Evolutionary conservation across 30 jellyfish, hydroid and myxozoan species (phyloP), one percentile per base, ranked within the genome.

Genomic region (Hydractinia symbiolongicarpus): DNA sequence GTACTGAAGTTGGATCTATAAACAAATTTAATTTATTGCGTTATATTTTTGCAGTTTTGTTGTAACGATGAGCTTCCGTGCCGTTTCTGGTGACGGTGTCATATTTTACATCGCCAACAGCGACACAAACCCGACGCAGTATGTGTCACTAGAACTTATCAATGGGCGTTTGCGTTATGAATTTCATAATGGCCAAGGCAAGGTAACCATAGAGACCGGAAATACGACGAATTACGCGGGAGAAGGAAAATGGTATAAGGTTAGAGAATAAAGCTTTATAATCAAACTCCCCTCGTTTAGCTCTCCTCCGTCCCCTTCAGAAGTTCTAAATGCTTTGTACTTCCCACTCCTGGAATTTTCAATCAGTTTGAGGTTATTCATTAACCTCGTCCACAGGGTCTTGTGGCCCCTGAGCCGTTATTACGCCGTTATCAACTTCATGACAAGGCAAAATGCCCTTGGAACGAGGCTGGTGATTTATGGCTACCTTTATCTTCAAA

Each of bases 181-280:
- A 73, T 87, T 93, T 72, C 53, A 74, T 7, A 55, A 86, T 5
- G 95, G 95, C 8, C 84, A 56, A 4, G 89, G 69, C 1, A 75
- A 83, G 30, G 90, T 83, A n/a, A n/a, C 80, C 5, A 60, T 71
- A 7, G 54, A 67, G 20, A 75, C 86, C 13, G 89, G 78, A 19
- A 67, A 89, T n/a, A 86, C 94, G 56, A 83, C 93, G 20, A 87
- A 76, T 57, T 93, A 87, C 71, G 86, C 96, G 19, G 85, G 83
- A 10, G 94, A 86, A 6, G 94, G 95, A 50, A 84, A 86, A 71
- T 85, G 95, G 95, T 91, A 93, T 64, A 79, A 88, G 96, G 98
- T 93, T 76, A 64, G 90, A 66, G 1, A 58, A 16, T 58, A 58
- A 58, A 11, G 1, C 15, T 58, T 58, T 58, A 11, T 16, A 11